Conservation (phyloP, 2,113 vertebrate species). For the Pipra filicauda region DNA sequence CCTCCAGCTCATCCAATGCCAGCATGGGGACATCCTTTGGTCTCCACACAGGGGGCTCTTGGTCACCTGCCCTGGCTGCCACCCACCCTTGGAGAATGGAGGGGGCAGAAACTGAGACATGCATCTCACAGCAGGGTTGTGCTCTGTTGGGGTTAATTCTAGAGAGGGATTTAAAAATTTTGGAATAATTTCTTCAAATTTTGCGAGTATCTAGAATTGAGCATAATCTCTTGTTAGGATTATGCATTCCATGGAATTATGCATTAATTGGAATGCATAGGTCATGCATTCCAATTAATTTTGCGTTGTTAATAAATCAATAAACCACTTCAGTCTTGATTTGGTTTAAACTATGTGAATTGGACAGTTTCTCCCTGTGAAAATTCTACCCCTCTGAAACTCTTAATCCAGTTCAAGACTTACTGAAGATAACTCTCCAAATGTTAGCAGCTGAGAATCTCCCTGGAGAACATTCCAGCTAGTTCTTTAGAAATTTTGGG, state of each 20-base stretch:
- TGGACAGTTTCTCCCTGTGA: not conserved
- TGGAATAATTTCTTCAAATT: not conserved
- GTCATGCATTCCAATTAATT: not conserved
- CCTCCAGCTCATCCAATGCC: not conserved
- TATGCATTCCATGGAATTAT: too few relatives aligned
- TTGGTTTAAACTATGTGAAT: not conserved
- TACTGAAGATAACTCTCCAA: not conserved
- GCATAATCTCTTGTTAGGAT: not conserved
- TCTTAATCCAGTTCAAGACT: not conserved
- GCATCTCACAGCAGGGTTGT: not conserved
- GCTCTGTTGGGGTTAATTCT: not conserved
- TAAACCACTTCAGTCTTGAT: not conserved
- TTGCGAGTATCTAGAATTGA: not conserved
- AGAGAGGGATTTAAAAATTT: not conserved
- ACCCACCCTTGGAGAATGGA: too few relatives aligned
- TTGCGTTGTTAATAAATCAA: not conserved
- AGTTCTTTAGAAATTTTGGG: not conserved
- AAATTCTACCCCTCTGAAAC: not conserved
- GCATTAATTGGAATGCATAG: too few relatives aligned
- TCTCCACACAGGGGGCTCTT: rapidly evolving
- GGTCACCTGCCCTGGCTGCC: not conserved
- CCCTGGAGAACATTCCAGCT: not conserved
- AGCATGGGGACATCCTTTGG: rapidly evolving
- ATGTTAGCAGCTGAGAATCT: not conserved
- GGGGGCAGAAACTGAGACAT: not conserved